These are phyloP conservation scores for Gobius niger DNA, from an alignment of 2,113 vertebrate species.

Conservation along the genomic window DNA sequence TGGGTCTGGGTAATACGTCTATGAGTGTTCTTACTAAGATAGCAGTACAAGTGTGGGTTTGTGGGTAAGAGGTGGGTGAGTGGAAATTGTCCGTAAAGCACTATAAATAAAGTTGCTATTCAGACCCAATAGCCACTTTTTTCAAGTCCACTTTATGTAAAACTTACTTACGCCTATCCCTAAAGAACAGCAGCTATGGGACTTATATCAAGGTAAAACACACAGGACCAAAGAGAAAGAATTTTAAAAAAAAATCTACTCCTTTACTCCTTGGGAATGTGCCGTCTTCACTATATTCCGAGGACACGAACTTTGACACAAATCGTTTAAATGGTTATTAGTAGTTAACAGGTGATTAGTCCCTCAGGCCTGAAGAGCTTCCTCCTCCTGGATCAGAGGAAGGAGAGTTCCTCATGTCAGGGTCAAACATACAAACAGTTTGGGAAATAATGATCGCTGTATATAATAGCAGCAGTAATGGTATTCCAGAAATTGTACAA, in stretches of 20 bases:
- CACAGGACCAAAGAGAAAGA: too few species aligned
- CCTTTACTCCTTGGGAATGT: constrained; percentile 88
- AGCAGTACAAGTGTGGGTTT: too few species aligned
- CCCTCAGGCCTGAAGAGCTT: constrained; percentile 85
- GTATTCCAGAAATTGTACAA: background rate
- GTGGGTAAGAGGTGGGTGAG: too few species aligned
- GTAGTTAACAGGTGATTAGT: constrained; percentile 85
- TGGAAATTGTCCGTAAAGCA: too few species aligned
- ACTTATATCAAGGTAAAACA: too few species aligned
- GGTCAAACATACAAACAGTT: constrained; percentile 25
- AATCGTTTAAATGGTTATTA: constrained; percentile 93
- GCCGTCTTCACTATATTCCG: constrained; percentile 83
- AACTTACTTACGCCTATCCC: too few species aligned
- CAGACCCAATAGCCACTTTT: too few species aligned
- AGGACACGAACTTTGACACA: constrained; percentile 90
- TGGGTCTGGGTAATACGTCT: too few species aligned
- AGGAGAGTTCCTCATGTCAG: constrained; percentile 74
- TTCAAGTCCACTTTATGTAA: too few species aligned
- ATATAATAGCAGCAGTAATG: background rate
- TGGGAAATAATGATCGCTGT: background rate
- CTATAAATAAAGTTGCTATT: too few species aligned
- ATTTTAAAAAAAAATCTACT: constrained; percentile 50
- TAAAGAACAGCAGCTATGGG: too few species aligned
- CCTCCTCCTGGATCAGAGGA: constrained; percentile 84
- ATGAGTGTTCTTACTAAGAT: too few species aligned